Percentiles rank a stretch among this genome's conserved stretches.
These are phyloP conservation scores for Nasonia vitripennis DNA, from an alignment of 1,140 invertebrate genomes.

Conservation along the genomic window DNA sequence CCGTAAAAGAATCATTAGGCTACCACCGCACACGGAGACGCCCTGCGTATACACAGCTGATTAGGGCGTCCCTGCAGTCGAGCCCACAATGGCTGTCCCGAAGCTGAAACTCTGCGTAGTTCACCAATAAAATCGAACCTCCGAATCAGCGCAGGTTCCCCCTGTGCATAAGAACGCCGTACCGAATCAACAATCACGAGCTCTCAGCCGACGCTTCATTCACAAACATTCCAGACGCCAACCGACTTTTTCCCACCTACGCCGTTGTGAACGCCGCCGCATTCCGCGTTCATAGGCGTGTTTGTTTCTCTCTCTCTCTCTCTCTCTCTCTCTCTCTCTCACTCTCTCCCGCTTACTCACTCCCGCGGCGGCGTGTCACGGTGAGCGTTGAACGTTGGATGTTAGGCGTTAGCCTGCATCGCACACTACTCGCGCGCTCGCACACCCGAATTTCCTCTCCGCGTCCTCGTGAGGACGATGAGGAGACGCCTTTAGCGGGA, in stretches of 20 bases:
- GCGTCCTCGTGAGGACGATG: neutral
- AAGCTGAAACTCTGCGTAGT: too few species aligned
- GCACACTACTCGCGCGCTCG: neutral
- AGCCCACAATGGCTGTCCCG: neutral
- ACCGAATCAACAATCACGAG: neutral
- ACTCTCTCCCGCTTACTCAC: constrained; percentile 5
- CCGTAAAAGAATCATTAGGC: neutral
- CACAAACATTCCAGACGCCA: neutral
- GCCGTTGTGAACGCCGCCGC: constrained; percentile 51
- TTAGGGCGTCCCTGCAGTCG: neutral
- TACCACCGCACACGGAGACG: too few species aligned
- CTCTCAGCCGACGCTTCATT: neutral
- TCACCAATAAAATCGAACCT: too few species aligned
- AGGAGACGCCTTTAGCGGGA: neutral
- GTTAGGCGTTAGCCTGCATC: neutral
- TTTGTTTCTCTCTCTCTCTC: constrained; percentile 27
- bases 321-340: constrained; percentile 14
- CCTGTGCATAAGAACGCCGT: too few species aligned
- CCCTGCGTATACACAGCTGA: neutral
- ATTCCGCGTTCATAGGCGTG: constrained; percentile 49
- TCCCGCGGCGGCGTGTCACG: constrained; percentile 17
- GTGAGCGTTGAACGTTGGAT: constrained; percentile 28
- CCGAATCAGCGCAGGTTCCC: too few species aligned
- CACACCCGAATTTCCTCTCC: neutral
- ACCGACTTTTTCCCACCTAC: neutral